Evolutionary conservation across 2,888 invertebrate genomes (phyloP).

Genomic region (Macroteleia sp.): DNA sequence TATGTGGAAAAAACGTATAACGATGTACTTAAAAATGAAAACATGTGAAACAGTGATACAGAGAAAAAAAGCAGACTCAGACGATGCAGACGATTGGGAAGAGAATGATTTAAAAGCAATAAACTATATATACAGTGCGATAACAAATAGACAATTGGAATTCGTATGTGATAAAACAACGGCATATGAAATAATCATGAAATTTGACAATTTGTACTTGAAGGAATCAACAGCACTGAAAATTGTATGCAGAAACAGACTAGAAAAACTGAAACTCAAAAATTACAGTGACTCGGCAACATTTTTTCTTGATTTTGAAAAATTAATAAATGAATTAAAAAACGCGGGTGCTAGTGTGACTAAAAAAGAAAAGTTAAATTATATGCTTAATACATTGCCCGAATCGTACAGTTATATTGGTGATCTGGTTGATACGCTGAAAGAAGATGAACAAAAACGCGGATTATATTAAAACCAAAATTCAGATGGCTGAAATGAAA

Average conservation of each 20-base stretch:
- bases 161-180: constrained; percentile 54
- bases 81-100: constrained; percentile 49
- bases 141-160: constrained; percentile 57
- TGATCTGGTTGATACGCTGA: no score
- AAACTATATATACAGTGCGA: constrained; percentile 55
- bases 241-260: constrained; percentile 64
- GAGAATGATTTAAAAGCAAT: constrained; percentile 64
- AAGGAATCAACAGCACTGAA: constrained; percentile 66
- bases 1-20: constrained; percentile 66
- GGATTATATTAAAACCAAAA: no score
- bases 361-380: no score
- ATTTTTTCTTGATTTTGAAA: no score
- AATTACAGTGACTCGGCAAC: no score
- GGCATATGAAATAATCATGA: constrained; percentile 64
- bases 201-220: constrained; percentile 65
- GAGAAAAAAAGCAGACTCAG: neutral
- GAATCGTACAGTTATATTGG: no score
- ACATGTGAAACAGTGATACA: constrained; percentile 23
- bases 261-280: constrained; percentile 63
- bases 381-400: no score
- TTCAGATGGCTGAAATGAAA: no score
- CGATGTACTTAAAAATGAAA: constrained; percentile 57
- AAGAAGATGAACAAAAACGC: no score
- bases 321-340: no score
- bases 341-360: no score